Evolutionary conservation across 2,888 invertebrate species (phyloP).

Genomic region (Catonia carolina): DNA sequence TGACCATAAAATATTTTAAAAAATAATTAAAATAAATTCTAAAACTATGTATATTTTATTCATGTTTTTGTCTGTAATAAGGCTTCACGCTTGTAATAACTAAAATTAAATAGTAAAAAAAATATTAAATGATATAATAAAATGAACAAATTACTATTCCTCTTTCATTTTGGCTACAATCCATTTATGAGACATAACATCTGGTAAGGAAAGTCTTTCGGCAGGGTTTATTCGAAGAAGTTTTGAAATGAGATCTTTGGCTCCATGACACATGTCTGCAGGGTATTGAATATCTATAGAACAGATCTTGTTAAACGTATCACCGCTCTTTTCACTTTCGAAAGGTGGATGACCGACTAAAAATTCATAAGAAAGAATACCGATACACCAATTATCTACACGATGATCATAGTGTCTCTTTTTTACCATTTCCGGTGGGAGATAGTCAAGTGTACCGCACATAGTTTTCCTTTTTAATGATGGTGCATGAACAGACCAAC

Average conservation of each 20-base stretch:
- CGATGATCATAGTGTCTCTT: constrained; percentile 71
- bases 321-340: constrained; percentile 63
- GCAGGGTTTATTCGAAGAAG: constrained; percentile 53
- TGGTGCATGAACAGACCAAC: constrained; percentile 62
- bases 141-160: too few relatives aligned
- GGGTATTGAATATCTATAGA: constrained; percentile 62
- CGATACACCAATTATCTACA: constrained; percentile 93
- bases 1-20: too few relatives aligned
- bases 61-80: too few relatives aligned
- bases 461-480: constrained; percentile 63
- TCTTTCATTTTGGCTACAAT: constrained; percentile 42
- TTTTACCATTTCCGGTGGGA: constrained; percentile 95
- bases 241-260: constrained; percentile 63
- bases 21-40: too few relatives aligned
- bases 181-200: constrained; percentile 77
- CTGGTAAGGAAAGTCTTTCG: constrained; percentile 61
- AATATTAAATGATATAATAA: too few relatives aligned
- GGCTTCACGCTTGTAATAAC: too few relatives aligned
- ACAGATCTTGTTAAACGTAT: constrained; percentile 66
- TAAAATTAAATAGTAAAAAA: too few relatives aligned
- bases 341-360: constrained; percentile 90
- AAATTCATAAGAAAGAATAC: constrained; percentile 87
- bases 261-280: constrained; percentile 54
- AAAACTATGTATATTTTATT: too few relatives aligned
- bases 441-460: constrained; percentile 92